Conservation (phyloP, 2,113 vertebrate species). For the Oncorhynchus keta region DNA sequence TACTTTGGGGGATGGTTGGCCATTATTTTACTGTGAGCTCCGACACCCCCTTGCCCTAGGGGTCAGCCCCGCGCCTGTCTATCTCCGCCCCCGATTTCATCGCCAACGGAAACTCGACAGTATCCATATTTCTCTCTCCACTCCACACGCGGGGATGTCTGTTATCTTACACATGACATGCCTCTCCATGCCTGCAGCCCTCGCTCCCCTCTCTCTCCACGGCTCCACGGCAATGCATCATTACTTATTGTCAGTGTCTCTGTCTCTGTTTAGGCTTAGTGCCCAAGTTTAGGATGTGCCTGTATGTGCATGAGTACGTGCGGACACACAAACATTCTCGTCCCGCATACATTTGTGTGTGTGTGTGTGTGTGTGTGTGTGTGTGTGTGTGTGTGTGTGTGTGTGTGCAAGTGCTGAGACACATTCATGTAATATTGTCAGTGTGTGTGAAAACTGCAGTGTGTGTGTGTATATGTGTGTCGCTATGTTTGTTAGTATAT, state of each 20-base stretch:
- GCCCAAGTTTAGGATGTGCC: neutral
- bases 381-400: no score
- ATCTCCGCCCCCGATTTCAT: conserved; percentile 35
- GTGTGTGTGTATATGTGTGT: neutral
- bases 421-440: neutral
- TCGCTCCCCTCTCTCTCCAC: neutral
- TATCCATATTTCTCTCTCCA: neutral
- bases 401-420: no score
- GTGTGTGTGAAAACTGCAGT: neutral
- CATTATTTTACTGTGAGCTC: conserved; percentile 29
- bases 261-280: neutral
- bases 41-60: neutral
- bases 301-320: neutral
- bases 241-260: conserved; percentile 11
- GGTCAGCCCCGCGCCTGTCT: conserved; percentile 39
- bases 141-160: conserved; percentile 15
- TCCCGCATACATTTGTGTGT: neutral
- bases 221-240: neutral
- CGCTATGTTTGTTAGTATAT: neutral
- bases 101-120: conserved; percentile 25
- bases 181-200: neutral
- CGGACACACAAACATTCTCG: neutral
- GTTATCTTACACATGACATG: conserved; percentile 1
- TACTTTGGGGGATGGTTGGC: neutral
- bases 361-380: neutral